Percentiles rank a stretch among this genome's conserved stretches.
Evolutionary conservation across 2,888 invertebrate species (phyloP).

Genomic region (Unio delphinus): DNA sequence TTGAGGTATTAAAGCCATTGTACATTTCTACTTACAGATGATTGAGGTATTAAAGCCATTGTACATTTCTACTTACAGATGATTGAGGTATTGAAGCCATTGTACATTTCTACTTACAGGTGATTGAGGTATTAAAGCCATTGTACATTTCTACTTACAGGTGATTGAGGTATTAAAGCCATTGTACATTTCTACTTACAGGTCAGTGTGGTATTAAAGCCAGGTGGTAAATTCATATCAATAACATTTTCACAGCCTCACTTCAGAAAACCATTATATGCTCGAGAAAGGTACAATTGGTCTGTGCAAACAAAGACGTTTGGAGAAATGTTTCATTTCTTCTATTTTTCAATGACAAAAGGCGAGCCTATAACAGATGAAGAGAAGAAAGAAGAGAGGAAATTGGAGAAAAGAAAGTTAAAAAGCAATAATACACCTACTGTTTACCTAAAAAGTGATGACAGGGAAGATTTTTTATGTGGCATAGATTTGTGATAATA

Average conservation of each 20-base stretch:
- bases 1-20: too few species aligned
- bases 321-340: constrained; percentile 33
- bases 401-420: constrained; percentile 2
- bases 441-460: neutral
- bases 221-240: constrained; percentile 36
- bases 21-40: too few species aligned
- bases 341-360: constrained; percentile 33
- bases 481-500: neutral
- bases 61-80: constrained; percentile 17
- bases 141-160: too few species aligned
- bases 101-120: too few species aligned
- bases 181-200: constrained; percentile 9
- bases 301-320: constrained; percentile 20
- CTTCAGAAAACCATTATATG: constrained; percentile 30
- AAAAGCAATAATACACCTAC: neutral
- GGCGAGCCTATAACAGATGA: constrained; percentile 21
- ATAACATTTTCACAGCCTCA: constrained; percentile 38
- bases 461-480: constrained; percentile 3
- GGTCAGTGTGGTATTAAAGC: constrained; percentile 22
- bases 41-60: too few species aligned
- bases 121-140: too few species aligned
- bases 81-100: constrained; percentile 13
- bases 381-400: constrained; percentile 23
- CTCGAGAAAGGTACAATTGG: constrained; percentile 26
- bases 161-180: too few species aligned